Base-by-base conservation (phyloP, 2,797 vertebrate genomes). In the Coreius guichenoti region DNA sequence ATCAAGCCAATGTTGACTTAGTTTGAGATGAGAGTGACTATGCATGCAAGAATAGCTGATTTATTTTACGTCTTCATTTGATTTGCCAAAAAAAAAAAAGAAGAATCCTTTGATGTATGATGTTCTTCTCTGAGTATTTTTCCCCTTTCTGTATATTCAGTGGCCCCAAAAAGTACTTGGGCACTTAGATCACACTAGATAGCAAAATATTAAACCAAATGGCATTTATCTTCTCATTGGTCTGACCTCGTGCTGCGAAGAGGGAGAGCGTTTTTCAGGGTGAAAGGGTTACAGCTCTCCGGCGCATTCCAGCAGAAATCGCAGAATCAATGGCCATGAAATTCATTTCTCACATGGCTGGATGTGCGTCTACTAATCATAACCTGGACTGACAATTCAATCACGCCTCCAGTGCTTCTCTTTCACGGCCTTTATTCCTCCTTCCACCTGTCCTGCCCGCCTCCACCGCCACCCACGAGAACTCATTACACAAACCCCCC, bases 321-420 rank as follows among this genome's bases (percentile, higher is more conserved):
- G 51, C 91, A 91, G 92, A 95, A 93, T 94, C 94, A 95, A 94
- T 94, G 93, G 93, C 93, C 95, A 94, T 96, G 94, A 96, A 95
- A 95, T 95, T 94, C 91, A 95, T 95, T 95, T 94, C 92, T 93
- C 94, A 94, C 94, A 95, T 94, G 94, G 92, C 87, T 89, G 92
- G 92, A 92, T 95, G 93, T 92, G 92, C 67, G 83, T 89, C 92
- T 93, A 92, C 93, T 94, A 93, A 95, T 95, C 94, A 95, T 95
- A 95, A 96, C 94, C 93, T 92, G 92, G 89, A 90, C 94, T 95
- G 95, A 95, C 95, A 95, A 93, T 94, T 94, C 94, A 94, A 94
- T 94, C 91, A 89, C 14, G 68, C 87, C 90, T 89, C 88, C 90
- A 91, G 85, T 89, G 69, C 80, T 90, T 90, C 87, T 56, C 87